Conservation (phyloP, 1,140 invertebrate genomes). For the Mylabris phalerata region DNA sequence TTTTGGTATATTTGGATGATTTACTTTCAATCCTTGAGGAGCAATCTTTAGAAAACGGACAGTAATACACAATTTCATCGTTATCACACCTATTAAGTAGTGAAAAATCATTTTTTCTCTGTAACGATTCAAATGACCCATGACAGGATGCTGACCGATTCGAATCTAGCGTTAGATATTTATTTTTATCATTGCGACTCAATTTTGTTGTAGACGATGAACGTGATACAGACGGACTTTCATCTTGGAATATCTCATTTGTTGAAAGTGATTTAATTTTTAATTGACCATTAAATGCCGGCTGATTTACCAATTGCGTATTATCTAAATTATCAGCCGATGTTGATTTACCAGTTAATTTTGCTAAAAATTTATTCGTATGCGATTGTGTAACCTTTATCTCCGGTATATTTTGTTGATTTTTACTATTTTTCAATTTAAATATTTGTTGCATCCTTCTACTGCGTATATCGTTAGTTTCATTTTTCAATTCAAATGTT, state of each 20-base stretch:
- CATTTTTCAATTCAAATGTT: constrained; percentile 43
- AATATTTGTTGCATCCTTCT: constrained; percentile 32
- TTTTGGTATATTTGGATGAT: not conserved
- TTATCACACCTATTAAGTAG: constrained; percentile 1
- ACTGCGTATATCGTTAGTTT: constrained; percentile 25
- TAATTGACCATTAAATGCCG: constrained; percentile 13
- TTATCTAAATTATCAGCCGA: constrained; percentile 41
- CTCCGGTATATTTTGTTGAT: constrained; percentile 29
- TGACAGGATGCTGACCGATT: constrained; percentile 28
- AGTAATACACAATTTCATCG: constrained; percentile 10
- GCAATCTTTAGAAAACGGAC: constrained; percentile 13
- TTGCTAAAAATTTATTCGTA: constrained; percentile 43
- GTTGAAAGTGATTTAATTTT: constrained; percentile 38
- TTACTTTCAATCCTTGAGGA: constrained; percentile 15
- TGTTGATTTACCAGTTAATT: constrained; percentile 41
- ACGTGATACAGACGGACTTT: constrained; percentile 27
- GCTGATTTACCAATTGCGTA: constrained; percentile 14
- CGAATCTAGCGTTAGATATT: constrained; percentile 16
- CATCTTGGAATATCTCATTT: constrained; percentile 35
- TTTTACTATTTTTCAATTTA: constrained; percentile 23
- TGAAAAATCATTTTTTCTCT: not conserved
- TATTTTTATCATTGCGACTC: constrained; percentile 19
- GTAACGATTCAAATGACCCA: constrained; percentile 34
- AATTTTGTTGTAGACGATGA: constrained; percentile 24
- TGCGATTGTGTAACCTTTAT: constrained; percentile 36